These are phyloP conservation scores for Pogonocherus hispidulus DNA, from an alignment of 2,888 invertebrate genomes.

Conservation along the genomic window DNA sequence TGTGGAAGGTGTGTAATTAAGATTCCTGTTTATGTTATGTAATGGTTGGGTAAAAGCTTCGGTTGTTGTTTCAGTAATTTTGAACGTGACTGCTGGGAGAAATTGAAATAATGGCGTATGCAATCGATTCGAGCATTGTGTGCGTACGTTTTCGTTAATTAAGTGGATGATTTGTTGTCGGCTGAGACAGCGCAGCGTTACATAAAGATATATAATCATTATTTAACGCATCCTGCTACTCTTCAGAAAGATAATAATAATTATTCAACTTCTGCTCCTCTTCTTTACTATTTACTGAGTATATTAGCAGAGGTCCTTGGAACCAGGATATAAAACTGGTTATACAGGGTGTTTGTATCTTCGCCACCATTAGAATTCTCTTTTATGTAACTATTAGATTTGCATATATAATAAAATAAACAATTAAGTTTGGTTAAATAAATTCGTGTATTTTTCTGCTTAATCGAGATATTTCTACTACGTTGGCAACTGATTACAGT, in stretches of 20 bases:
- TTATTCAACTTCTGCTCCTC: background rate
- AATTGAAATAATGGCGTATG: background rate
- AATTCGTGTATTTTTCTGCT: no score
- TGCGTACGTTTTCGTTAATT: slow-evolving; percentile 9
- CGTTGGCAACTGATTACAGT: no score
- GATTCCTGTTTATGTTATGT: slow-evolving; percentile 34
- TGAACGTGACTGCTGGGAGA: slow-evolving; percentile 17
- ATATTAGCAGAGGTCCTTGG: background rate
- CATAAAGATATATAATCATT: background rate
- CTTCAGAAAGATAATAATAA: no score
- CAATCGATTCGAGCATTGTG: background rate
- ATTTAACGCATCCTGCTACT: background rate
- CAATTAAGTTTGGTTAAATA: no score
- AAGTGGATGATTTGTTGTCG: background rate
- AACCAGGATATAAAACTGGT: background rate
- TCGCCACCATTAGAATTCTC: no score
- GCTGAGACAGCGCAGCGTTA: background rate
- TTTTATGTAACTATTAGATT: no score
- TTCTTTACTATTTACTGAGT: background rate
- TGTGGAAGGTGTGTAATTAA: slow-evolving; percentile 39
- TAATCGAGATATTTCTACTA: no score
- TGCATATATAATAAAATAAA: no score
- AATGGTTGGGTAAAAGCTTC: slow-evolving; percentile 24
- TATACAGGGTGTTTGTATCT: background rate
- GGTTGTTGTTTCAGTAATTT: slow-evolving; percentile 30